phyloP scores from a whole-genome alignment of 2,113 vertebrate species.

The Shinisaurus crocodilurus region DNA sequence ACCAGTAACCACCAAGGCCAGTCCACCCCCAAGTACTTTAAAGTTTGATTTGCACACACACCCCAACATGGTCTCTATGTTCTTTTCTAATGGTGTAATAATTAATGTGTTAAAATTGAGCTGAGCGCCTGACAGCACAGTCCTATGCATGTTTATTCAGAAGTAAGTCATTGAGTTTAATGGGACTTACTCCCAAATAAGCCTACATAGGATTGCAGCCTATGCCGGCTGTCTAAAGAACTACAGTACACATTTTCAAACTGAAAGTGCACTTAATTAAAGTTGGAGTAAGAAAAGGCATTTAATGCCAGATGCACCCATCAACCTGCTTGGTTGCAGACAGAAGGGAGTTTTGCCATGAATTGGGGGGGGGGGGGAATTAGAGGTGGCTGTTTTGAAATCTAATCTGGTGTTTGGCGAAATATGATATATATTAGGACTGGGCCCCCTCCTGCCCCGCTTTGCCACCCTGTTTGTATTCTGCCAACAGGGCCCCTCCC shows the following conservation, averaged over 20 bases:
- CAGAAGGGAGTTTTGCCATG: background rate
- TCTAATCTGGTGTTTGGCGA: background rate
- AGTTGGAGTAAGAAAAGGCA: background rate
- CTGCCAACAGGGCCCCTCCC: background rate
- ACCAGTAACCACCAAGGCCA: background rate
- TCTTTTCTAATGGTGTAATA: background rate
- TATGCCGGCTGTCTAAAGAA: too few species aligned
- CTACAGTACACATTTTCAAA: background rate
- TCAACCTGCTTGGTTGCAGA: background rate
- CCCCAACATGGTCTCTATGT: background rate
- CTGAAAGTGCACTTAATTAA: background rate
- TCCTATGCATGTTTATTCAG: background rate
- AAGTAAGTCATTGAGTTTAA: background rate
- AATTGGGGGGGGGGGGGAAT: background rate
- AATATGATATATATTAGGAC: background rate
- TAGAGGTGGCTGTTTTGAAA: background rate
- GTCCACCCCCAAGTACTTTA: background rate
- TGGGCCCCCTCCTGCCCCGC: background rate
- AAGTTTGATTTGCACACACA: background rate
- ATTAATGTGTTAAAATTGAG: background rate
- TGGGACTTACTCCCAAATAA: background rate
- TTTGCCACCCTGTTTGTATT: background rate
- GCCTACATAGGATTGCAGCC: background rate
- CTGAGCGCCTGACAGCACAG: background rate
- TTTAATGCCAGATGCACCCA: background rate